Conservation (phyloP, 2,113 vertebrate species). For the Illadopsis cleaveri region DNA sequence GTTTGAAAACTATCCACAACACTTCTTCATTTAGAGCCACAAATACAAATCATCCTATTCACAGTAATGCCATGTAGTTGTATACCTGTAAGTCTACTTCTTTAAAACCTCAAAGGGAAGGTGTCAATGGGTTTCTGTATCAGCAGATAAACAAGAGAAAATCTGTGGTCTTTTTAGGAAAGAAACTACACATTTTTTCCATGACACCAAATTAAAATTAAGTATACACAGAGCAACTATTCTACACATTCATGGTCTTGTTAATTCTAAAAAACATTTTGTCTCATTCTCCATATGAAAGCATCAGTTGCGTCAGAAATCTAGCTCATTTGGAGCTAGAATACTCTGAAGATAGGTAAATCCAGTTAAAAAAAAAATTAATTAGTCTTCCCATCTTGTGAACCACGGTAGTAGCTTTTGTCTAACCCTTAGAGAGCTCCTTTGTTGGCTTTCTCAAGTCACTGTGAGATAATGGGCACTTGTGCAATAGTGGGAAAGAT, state of each 20-base stretch:
- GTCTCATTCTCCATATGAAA: background rate
- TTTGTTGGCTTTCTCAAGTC: background rate
- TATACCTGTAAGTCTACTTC: background rate
- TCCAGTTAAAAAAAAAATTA: background rate
- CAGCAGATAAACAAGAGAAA: background rate
- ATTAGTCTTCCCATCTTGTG: background rate
- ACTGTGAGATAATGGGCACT: background rate
- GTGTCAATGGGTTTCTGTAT: background rate
- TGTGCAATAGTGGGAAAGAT: background rate
- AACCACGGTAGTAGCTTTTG: background rate
- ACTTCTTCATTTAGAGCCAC: background rate
- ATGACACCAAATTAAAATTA: background rate
- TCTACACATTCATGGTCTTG: background rate
- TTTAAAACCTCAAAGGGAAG: background rate
- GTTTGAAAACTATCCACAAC: background rate
- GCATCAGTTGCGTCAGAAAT: background rate
- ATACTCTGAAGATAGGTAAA: background rate
- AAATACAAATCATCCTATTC: background rate
- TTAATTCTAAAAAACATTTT: background rate
- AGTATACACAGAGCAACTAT: background rate
- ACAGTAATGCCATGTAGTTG: background rate
- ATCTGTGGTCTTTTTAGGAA: background rate
- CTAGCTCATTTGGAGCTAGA: background rate
- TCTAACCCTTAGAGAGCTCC: background rate
- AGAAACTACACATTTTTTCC: background rate